These are phyloP conservation scores for Hyperoplus immaculatus DNA, from an alignment of 2,797 vertebrate species.

Conservation along the genomic window DNA sequence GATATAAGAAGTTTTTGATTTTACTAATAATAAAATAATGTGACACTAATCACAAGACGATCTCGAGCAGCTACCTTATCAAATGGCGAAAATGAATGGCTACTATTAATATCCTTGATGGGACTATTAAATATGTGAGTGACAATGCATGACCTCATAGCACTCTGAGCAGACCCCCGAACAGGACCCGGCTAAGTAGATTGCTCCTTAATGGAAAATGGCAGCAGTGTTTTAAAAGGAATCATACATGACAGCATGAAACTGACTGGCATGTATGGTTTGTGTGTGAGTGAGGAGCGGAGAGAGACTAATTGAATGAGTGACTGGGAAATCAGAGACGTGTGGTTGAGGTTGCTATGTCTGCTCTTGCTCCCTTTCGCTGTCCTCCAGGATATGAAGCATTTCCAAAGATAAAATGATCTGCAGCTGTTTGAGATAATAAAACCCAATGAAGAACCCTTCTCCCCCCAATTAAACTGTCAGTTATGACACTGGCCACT, in stretches of 20 bases:
- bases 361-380: background rate
- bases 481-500: background rate
- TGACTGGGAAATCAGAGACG: constrained; percentile 11
- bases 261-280: background rate
- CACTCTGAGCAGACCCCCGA: constrained; percentile 61
- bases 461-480: background rate
- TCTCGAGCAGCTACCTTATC: background rate
- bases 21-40: background rate
- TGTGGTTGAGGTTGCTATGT: background rate
- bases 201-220: constrained; percentile 67
- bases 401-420: constrained; percentile 3
- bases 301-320: constrained; percentile 1
- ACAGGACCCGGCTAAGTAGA: constrained; percentile 73
- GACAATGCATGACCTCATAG: constrained; percentile 70
- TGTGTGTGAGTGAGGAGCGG: constrained; percentile 1
- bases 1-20: background rate
- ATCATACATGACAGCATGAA: constrained; percentile 33
- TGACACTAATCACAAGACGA: background rate
- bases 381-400: constrained; percentile 10
- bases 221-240: constrained; percentile 58
- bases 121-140: constrained; percentile 56
- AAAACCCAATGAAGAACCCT: background rate
- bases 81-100: background rate
- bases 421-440: constrained; percentile 12
- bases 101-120: constrained; percentile 60